Base-by-base conservation (phyloP, 2,113 vertebrate genomes). In the Dasyprocta punctata region DNA sequence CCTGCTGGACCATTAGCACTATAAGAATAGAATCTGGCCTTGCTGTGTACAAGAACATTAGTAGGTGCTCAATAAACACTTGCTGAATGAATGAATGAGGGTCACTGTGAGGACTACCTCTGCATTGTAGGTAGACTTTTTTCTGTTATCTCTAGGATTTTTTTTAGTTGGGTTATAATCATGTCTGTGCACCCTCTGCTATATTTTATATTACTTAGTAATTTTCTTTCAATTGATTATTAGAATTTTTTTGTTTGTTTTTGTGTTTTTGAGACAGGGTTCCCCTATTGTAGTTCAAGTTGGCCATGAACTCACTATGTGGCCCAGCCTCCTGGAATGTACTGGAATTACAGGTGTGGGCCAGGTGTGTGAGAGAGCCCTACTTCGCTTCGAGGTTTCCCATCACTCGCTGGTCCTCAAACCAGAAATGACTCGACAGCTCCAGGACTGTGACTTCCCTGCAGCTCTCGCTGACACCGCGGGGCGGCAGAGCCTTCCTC, bases 371-470 rank as follows among this genome's bases (percentile, higher is more conserved):
- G 60, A 28, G 60, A 61, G 1, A 61, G 5, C 22, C 44, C 5
- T 9, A 5, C 38, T 36, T 36, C 5, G 0, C 19, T 10, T 41
- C 0, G 7, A 11, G 28, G 13, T 38, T 47, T 33, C 30, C 49
- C 5, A 8, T 36, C 22, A 30, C 16, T 26, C n/a, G 7, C 41
- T 85, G 14, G 8, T 36, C 28, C 65, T 28, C 54, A 47, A 7
- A 63, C 56, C 67, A 20, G 28, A 75, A 77, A 47, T 4, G 3
- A 49, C 81, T 61, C 20, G 41, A 38, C n/a, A n/a, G n/a, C 56
- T 16, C 20, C 24, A 28, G 47, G 38, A 36, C 78, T 2, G 19
- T 7, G 63, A 13, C 81, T 30, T 47, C 52, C 16, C 63, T 1
- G 10, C 26, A 28, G 36, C 52, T 33, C 80, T 6, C 20, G 22